Base-by-base conservation (phyloP, 2,797 vertebrate genomes). In the Bradypodion pumilum region DNA sequence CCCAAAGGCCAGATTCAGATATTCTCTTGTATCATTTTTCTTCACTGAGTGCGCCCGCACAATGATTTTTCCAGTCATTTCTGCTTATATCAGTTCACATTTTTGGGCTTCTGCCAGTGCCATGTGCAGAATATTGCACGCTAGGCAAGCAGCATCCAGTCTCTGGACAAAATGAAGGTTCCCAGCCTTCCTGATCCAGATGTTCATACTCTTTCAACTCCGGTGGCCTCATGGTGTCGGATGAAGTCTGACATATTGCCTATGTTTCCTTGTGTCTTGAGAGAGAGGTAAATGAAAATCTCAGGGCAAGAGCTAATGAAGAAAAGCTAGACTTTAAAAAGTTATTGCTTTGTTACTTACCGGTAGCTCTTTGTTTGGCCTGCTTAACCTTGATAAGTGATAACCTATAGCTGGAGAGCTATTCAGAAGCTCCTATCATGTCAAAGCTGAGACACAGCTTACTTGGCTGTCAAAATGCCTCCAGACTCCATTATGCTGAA, bases 371-470 rank as follows among this genome's bases (percentile, higher is more conserved):
- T 79, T 72, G n/a, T 52, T 44, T 25, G 2, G 16, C 35, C 25
- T 63, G 16, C 15, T 46, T 81, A 60, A 70, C 19, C 9, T 83
- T 32, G 74, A 74, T 1, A 88, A 29, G 35, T 65, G 32, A 60
- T 5, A 78, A 46, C 68, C 40, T 19, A 44, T 37, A 78, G 40
- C 19, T 44, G 52, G 7, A 25, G 2, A 81, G 52, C 9, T 52
- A 23, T 1, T 81, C 27, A 32, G 8, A 86, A 78, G 29, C 29
- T 0, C 85, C 6, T 29, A 35, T 82, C 70, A 29, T 78, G 85
- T 73, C 69, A 76, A 80, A 82, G 59, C 44, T 56, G 78, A 83
- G 37, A 6, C 84, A 86, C 86, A 72, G 0, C 2, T 84, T 87
- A 68, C 72, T 81, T 91, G 65, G 65, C 23, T 88, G 1, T 10